phyloP scores from a whole-genome alignment of 2,888 invertebrate species.

The Polymixis lichenea region DNA sequence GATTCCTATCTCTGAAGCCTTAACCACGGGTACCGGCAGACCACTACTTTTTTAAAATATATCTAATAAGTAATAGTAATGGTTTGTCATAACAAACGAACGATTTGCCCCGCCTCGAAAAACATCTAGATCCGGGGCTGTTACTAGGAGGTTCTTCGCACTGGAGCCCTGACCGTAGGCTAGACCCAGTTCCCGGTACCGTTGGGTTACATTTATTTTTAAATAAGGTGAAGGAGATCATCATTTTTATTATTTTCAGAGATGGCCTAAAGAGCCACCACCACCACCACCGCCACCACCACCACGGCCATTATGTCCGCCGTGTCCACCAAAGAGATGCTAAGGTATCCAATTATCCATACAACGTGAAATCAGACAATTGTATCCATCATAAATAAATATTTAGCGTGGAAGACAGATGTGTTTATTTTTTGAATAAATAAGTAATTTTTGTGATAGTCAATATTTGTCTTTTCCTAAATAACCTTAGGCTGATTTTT shows the following conservation, averaged over 20 bases:
- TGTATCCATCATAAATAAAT: conserved; percentile 30
- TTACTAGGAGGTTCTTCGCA: too few species aligned
- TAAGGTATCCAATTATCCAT: neutral
- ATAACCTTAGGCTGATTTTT: neutral
- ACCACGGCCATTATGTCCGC: neutral
- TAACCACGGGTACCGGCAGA: too few species aligned
- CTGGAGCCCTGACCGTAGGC: too few species aligned
- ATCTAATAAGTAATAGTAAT: too few species aligned
- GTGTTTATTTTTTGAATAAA: conserved; percentile 11
- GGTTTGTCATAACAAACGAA: too few species aligned
- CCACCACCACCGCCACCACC: neutral
- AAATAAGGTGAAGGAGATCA: too few species aligned
- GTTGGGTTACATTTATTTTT: too few species aligned
- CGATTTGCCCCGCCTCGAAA: too few species aligned
- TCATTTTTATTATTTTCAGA: conserved; percentile 16
- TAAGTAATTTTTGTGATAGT: neutral
- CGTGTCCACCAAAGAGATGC: neutral
- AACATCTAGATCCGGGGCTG: too few species aligned
- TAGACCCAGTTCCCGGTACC: too few species aligned
- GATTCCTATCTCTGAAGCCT: too few species aligned
- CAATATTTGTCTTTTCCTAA: neutral
- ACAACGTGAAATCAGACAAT: conserved; percentile 5
- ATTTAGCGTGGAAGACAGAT: neutral
- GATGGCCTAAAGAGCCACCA: conserved; percentile 22
- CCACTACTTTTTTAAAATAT: too few species aligned